phyloP scores from a whole-genome alignment of 2,888 invertebrate species.

The Parnassius mnemosyne region DNA sequence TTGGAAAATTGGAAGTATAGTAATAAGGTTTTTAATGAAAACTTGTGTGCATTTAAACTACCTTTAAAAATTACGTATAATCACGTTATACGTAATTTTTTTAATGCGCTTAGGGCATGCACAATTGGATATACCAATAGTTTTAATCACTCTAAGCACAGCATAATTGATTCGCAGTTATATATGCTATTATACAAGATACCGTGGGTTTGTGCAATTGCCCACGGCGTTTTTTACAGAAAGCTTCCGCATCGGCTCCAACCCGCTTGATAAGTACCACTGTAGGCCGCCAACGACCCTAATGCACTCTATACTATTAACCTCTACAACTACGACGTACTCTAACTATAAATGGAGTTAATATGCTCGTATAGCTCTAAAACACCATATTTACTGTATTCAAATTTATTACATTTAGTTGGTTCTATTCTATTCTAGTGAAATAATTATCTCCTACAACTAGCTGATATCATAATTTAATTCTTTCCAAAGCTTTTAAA shows the following conservation, averaged over 20 bases:
- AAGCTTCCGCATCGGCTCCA: conserved; percentile 45
- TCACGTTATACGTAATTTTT: too few species aligned
- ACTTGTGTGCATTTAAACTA: too few species aligned
- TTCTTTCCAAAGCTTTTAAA: too few species aligned
- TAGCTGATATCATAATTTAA: too few species aligned
- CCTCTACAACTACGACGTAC: conserved; percentile 33
- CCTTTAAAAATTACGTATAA: too few species aligned
- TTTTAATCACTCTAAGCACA: too few species aligned
- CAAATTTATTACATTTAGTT: neutral
- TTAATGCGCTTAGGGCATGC: too few species aligned
- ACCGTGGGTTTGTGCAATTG: conserved; percentile 32
- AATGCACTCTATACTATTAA: conserved; percentile 72
- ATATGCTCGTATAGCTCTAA: neutral
- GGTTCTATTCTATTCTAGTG: too few species aligned
- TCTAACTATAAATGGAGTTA: conserved; percentile 14
- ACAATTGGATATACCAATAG: too few species aligned
- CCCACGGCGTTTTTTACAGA: conserved; percentile 51
- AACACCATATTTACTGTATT: conserved; percentile 22
- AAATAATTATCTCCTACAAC: too few species aligned
- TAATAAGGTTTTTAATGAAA: too few species aligned
- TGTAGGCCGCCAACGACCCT: conserved; percentile 56
- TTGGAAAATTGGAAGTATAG: too few species aligned
- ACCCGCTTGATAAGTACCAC: conserved; percentile 69
- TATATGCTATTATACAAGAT: conserved; percentile 37
- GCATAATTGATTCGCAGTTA: conserved; percentile 22